Evolutionary conservation across 2,113 vertebrate genomes (phyloP), one percentile per base, ranked within the genome.

Genomic region (Gasterosteus aculeatus): DNA sequence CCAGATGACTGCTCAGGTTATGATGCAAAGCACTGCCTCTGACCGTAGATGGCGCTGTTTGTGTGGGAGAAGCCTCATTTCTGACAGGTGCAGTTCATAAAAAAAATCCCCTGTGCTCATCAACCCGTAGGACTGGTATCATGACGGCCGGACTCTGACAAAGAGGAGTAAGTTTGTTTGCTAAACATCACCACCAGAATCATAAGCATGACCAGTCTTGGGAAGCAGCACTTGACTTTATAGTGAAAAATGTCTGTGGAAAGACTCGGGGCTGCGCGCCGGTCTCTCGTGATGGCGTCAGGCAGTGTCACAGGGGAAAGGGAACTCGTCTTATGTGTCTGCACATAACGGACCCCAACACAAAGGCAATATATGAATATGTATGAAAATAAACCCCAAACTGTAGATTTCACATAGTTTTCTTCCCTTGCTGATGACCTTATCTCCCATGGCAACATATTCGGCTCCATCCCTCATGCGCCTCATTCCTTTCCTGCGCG

Each of bases 11-110:
- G 16, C 8, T 49, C 15, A 18, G 53, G 31, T 9, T 33, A 41
- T 44, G 29, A 38, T 66, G 77, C 68, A 85, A 47, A 1, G 12
- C 10, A 2, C 1, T 0, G 4, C 47, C 29, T 77, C 49, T 29
- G 49, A 82, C 91, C 90, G 47, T 47, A 93, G 92, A 72, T 84
- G 90, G 91, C 83, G 67, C 78, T 84, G 77, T 86, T 66, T 39
- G 60, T 38, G 47, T 64, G 81, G 46, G 38, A 31, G 31, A 77
- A 61, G 51, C 19, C 19, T 62, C 19, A 3, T 22, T 4, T 7
- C 14, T 65, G 65, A 14, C 26, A 64, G 51, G 65, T 63, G 33
- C 33, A 71, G 62, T 39, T 51, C 38, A 69, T 39, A 10, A 53
- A 9, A 51, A 53, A 41, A 39, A 12, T 31, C 16, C 8, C 18